Evolutionary conservation across 2,888 invertebrate species (phyloP), one percentile per base, ranked within the genome.

Genomic region (Phania funesta): DNA sequence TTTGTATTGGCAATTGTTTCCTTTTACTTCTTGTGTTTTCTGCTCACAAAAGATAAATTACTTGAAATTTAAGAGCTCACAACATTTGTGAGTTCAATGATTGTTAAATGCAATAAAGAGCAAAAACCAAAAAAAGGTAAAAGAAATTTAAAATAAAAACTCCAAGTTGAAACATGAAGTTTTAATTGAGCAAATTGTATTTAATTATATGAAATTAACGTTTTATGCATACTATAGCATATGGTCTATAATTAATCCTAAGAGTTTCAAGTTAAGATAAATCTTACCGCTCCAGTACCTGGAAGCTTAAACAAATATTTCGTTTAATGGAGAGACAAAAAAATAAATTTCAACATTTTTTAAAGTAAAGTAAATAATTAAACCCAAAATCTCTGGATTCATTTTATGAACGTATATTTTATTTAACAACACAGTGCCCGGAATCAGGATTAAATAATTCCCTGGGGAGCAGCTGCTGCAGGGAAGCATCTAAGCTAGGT

Each of bases 161-260:
- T 50, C 44, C 41, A 56, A 48, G 56, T 52, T 48, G 26, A 82
- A 83, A 83, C 79, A 80, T 82, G 75, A 52, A 80, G 58, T 76
- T 85, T 85, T 84, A 84, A 84, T 85, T 85, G 84, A 80, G 48
- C 74, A 83, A 84, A 84, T 85, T 85, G 83, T 83, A 70, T 78
- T 78, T 78, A 85, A 85, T 85, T 84, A 83, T 80, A 64, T 26
- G 62, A 64, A 56, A 78, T 78, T 78, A 78, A 70, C 38, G 62
- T 70, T 70, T 70, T 70, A 46, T 64, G 46, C 46, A 62, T 62
- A 38, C 35, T 64, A 24, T 26, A 18, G 11, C 77, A 32, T 50
- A 41, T 67, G 75, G 29, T 76, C 32, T 76, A 76, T 67, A 76
- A 76, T 76, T 76, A 76, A 76, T 76, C 67, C 75, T 48, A 20